Evolutionary conservation across 2,113 vertebrate genomes (phyloP).

Genomic region (Tychaedon coryphoeus): DNA sequence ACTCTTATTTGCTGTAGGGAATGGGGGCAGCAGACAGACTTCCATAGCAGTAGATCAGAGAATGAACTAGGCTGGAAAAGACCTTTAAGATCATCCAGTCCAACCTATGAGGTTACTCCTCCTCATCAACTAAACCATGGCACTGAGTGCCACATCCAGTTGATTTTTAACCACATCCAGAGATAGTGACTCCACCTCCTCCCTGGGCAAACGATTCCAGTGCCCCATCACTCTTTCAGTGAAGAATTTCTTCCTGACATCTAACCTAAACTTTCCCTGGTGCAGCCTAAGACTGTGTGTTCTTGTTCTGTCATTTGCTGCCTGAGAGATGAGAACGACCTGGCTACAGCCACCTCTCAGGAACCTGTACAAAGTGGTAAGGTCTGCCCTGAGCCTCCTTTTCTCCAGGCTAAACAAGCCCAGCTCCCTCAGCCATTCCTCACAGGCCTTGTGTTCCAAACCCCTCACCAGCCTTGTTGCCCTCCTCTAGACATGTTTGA

Average conservation of each 20-base stretch:
- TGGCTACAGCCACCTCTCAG: not conserved
- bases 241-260: not conserved
- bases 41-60: not conserved
- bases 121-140: not conserved
- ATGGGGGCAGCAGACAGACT: not conserved
- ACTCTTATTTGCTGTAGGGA: not conserved
- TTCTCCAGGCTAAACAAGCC: not conserved
- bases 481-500: rapidly evolving
- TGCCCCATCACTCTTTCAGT: not conserved
- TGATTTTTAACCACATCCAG: not conserved
- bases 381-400: not conserved
- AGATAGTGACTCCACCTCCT: not conserved
- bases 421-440: not conserved
- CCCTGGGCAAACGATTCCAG: rapidly evolving
- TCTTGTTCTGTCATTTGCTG: not conserved
- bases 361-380: rapidly evolving
- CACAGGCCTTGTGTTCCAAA: not conserved
- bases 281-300: rapidly evolving
- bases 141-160: not conserved
- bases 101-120: not conserved
- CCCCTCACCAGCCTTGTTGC: rapidly evolving
- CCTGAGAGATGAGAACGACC: too few species aligned
- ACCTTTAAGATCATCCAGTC: not conserved
- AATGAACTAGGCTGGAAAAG: not conserved
- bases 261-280: not conserved